These are phyloP conservation scores for Desmodus rotundus DNA, from an alignment of 2,113 vertebrate genomes.

Conservation along the genomic window DNA sequence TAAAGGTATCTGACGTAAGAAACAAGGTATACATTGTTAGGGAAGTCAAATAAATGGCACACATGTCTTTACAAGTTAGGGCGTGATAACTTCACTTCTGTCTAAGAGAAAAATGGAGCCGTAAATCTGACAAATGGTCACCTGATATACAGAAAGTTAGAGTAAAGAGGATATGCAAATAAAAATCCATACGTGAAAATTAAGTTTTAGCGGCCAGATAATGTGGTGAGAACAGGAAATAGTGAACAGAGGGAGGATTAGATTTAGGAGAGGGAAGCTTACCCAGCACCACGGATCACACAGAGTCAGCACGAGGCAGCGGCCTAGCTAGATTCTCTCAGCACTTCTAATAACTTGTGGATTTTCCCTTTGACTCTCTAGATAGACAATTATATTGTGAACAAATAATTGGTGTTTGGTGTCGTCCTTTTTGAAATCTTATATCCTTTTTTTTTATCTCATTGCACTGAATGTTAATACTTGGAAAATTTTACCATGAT, in stretches of 20 bases:
- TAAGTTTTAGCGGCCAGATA: neutral
- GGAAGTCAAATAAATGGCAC: neutral
- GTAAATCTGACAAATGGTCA: neutral
- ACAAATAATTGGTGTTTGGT: neutral
- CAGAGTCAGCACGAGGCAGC: neutral
- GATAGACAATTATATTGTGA: neutral
- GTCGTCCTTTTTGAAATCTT: neutral
- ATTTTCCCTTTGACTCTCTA: neutral
- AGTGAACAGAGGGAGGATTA: neutral
- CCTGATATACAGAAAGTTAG: neutral
- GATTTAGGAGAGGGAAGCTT: neutral
- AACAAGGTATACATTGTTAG: neutral
- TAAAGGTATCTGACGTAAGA: neutral
- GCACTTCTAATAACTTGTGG: neutral
- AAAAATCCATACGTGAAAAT: neutral
- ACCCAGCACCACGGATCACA: neutral
- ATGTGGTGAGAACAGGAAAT: neutral
- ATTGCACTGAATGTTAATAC: neutral
- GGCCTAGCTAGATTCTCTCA: neutral
- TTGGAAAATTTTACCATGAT: neutral
- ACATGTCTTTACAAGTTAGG: neutral
- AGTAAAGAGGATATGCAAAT: neutral
- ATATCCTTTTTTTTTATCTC: neutral
- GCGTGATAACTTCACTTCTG: neutral
- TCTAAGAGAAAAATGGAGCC: neutral